Evolutionary conservation across 1,140 invertebrate species (phyloP).

Genomic region (Drosophila trapezifrons): DNA sequence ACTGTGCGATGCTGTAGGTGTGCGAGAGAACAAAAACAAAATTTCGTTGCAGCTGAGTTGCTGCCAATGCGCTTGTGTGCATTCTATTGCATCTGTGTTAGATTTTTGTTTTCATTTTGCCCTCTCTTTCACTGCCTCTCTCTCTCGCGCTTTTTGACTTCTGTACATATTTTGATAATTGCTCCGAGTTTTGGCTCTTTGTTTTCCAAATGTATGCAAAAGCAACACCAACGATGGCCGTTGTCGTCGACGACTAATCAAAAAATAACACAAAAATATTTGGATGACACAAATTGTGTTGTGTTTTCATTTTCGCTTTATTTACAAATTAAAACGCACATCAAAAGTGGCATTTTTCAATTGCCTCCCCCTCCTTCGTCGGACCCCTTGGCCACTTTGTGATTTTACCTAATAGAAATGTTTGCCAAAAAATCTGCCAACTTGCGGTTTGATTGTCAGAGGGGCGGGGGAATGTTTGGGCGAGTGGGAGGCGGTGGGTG

Average conservation of each 20-base stretch:
- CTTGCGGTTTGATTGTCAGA: not conserved
- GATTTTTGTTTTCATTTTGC: constrained; percentile 48
- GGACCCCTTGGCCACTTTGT: not conserved
- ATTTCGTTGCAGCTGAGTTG: constrained; percentile 65
- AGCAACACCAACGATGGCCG: constrained; percentile 38
- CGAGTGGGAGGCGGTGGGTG: constrained; percentile 34
- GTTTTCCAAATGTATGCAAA: constrained; percentile 52
- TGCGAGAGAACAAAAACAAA: constrained; percentile 44
- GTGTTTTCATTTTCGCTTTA: constrained; percentile 27
- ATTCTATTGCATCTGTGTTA: constrained; percentile 34
- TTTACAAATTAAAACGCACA: constrained; percentile 46
- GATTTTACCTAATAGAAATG: constrained; percentile 35
- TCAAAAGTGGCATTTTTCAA: constrained; percentile 49
- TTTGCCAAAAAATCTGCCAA: constrained; percentile 41
- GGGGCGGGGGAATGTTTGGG: constrained; percentile 24
- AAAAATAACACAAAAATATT: constrained; percentile 52
- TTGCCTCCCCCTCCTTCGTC: constrained; percentile 8
- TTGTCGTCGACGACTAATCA: constrained; percentile 10
- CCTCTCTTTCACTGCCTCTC: constrained; percentile 20
- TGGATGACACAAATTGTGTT: constrained; percentile 38
- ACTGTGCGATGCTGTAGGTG: constrained; percentile 30
- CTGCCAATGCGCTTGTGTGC: constrained; percentile 34
- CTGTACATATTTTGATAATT: constrained; percentile 72
- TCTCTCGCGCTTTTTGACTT: constrained; percentile 21
- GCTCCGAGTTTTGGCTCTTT: constrained; percentile 54